Base-by-base conservation (phyloP, 1,140 invertebrate genomes). In the Batillaria attramentaria region DNA sequence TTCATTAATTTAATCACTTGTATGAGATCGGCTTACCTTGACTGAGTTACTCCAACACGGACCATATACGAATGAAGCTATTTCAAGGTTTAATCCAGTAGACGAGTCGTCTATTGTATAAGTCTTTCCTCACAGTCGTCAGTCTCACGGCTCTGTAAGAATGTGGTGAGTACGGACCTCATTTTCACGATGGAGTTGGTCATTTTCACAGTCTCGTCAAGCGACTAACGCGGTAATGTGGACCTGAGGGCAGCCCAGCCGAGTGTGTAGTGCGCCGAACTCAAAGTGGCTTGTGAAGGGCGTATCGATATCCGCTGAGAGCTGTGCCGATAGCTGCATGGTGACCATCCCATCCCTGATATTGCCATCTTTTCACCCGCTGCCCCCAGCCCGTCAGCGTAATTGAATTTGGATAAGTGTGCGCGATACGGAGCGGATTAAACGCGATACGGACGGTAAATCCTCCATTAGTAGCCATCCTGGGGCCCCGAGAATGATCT, bases 351-450 rank as follows among this genome's bases (percentile, higher is more conserved):
- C 65, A 33, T 68, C 37, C 65, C 33, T 35, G 6, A 33, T 35
- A 42, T 35, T 37, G 37, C 1, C 28, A 68, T 37, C 65, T 37
- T 20, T 3, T 37, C 65, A 16, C 5, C 8, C 28, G 31, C 65
- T 37, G 1, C 35, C n/a, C 28, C 28, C 8, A 2, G 6, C 13
- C 3, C 28, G 18, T 35, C 65, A 35, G n/a, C 31, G 31, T 68
- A 68, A 68, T 68, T 68, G 65, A 68, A 68, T 68, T 68, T 28
- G 37, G 37, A 68, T 33, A 68, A 24, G 24, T 68, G 31, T 18
- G 4, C 28, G 31, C n/a, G 65, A 68, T 68, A 68, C 35, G 65
- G 35, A 28, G 28, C 10, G 28, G 37, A 28, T 68, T 31, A 37
- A 20, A 37, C 65, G 65, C 37, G 65, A 68, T 28, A 37, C 16